Evolutionary conservation across 2,888 invertebrate species (phyloP), one percentile per base, ranked within the genome.

Genomic region (Hipparchia sbordonii): DNA sequence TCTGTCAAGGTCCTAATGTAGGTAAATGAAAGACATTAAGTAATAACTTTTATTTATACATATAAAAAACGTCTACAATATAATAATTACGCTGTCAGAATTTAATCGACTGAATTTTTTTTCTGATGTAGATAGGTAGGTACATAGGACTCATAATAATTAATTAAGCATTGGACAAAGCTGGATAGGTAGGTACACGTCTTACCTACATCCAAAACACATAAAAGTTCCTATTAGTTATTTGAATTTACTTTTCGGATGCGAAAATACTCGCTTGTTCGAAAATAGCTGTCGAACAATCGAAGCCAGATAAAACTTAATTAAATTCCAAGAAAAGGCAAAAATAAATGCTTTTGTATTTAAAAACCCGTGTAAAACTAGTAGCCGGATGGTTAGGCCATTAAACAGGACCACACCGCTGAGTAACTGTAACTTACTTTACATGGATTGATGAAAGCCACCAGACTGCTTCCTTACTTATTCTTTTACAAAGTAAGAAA

Each of bases 391-490:
- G 46, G 71, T 60, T 54, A 60, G 67, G 33, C 65, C 62, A 71
- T 65, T 73, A 73, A 60, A 60, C 51, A 68, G 79, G 82, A 84
- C 82, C 83, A 78, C 82, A 82, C 84, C 78, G 79, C 79, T 75
- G 79, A 73, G 76, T 84, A 85, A 87, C 86, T 84, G 86, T 86
- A 83, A 76, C 73, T 78, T 68, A 72, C 80, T 82, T 73, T 79
- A 83, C 80, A 82, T 80, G 82, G 83, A 73, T 76, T 5, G 39
- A 39, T 70, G 73, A 72, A 76, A 76, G 75, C 77, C 77, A 79
- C 78, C 80, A 80, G 77, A 81, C 77, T 75, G 77, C 76, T 80
- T 78, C 80, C 76, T 77, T 72, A 74, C 74, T 75, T 76, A 77
- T 74, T 73, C 73, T 78, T 71, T 74, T 72, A 75, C 74, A 39